phyloP scores from a whole-genome alignment of 2,113 vertebrate species.

The Tychaedon coryphoeus region DNA sequence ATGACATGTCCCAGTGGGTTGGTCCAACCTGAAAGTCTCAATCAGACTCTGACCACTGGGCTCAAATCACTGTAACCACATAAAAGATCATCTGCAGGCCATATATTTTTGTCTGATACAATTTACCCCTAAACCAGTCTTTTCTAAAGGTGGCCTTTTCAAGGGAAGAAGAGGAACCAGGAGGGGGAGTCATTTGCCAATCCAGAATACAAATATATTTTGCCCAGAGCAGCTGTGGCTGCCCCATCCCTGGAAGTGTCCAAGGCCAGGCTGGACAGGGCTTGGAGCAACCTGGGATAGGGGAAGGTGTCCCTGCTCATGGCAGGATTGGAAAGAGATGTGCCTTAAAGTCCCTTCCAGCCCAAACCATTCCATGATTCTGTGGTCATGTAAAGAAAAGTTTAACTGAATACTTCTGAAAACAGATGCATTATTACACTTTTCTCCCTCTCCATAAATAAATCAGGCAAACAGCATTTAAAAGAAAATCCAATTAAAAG shows the following conservation, averaged over 20 bases:
- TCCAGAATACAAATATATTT: neutral
- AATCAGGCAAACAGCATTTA: neutral
- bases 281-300: neutral
- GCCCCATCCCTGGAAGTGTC: neutral
- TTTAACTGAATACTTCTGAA: neutral
- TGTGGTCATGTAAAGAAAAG: neutral
- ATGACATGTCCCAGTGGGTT: fast-evolving
- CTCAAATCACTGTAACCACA: neutral
- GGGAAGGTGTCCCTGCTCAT: neutral
- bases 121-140: fast-evolving
- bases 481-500: neutral
- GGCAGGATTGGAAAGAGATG: neutral
- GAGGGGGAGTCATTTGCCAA: neutral
- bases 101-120: neutral
- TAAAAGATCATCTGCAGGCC: neutral
- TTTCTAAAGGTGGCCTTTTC: neutral
- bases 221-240: neutral
- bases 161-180: neutral
- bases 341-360: neutral
- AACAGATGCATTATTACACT: neutral
- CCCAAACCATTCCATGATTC: neutral
- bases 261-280: fast-evolving
- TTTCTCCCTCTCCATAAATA: neutral
- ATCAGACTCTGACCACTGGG: neutral
- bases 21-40: neutral